These are phyloP conservation scores for Bungarus multicinctus DNA, from an alignment of 2,113 vertebrate genomes.

Conservation along the genomic window DNA sequence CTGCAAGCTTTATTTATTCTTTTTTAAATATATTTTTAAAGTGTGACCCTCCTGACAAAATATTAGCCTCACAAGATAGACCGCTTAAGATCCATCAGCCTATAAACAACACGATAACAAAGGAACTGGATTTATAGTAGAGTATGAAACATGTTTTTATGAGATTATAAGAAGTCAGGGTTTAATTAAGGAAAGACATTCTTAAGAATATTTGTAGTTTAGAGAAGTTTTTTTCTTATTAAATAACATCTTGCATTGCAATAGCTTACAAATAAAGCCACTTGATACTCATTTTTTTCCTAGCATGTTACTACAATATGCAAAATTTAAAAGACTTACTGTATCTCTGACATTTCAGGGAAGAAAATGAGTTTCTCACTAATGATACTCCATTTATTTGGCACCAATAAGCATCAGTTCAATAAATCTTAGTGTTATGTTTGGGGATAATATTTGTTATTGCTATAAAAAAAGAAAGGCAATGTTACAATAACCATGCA, in stretches of 20 bases:
- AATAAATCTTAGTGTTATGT: slow-evolving; percentile 43
- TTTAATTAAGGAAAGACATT: not conserved
- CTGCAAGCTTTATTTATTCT: not conserved
- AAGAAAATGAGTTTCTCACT: slow-evolving; percentile 47
- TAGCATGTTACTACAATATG: fast-evolving
- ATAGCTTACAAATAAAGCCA: not conserved
- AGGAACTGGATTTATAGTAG: not conserved
- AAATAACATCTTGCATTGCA: not conserved
- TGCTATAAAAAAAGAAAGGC: slow-evolving; percentile 25
- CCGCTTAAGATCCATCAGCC: not conserved
- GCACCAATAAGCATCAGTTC: slow-evolving; percentile 50
- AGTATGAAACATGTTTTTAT: not conserved
- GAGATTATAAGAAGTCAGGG: not conserved
- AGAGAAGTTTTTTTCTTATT: not conserved
- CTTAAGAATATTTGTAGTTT: not conserved
- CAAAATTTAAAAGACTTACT: not conserved
- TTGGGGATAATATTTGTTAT: slow-evolving; percentile 40
- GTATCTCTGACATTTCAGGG: not conserved
- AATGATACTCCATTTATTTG: slow-evolving; percentile 46
- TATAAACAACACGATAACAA: not conserved
- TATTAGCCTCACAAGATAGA: not conserved
- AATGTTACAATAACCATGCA: slow-evolving; percentile 58
- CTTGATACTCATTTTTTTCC: not conserved
- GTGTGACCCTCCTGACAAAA: not conserved
- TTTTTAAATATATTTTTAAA: not conserved